Evolutionary conservation across 2,888 invertebrate genomes (phyloP), one percentile per base, ranked within the genome.

Genomic region (Sepiola atlantica): DNA sequence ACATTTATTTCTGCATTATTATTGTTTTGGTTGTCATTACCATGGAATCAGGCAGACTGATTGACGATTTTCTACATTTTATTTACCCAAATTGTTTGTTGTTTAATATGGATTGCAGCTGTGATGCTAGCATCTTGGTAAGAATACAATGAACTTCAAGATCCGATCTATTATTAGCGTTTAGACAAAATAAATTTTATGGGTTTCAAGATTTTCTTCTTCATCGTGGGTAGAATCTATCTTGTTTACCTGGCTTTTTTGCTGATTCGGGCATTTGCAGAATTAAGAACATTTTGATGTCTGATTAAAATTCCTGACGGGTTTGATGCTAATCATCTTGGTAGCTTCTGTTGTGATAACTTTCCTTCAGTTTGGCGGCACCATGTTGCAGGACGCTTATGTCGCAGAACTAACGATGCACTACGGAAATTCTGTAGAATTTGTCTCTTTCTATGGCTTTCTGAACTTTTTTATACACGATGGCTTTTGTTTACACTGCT

Each of bases 11-110:
- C 98, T 95, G 98, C 98, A 16, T 98, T 99, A 94, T 98, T 99
- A 95, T 98, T 99, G 96, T 99, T 99, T 96, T 99, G 99, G 99
- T 98, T 99, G 32, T 95, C 98, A 99, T 95, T 99, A 99, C 97
- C 99, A 99, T 97, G 99, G 99, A 3, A 98, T 99, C 77, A 98
- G 99, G 97, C 99, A 99, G 98, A 99, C 99, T 96, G 99, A 99
- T 97, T 97, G 99, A 95, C 98, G 98, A 95, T 98, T 99, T 95
- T 97, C 98, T 90, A 98, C 98, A 55, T 99, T 99, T 97, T 99
- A 99, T 97, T 97, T 99, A 95, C 98, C 99, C 92, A 99, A 99
- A 98, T 97, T 99, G 77, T 97, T 99, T 94, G 98, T 99, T 21
- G 98, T 18, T 98, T 98, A 96, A 98, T 99, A 95, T 99, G 99